phyloP scores from a whole-genome alignment of 2,797 vertebrate genomes.

The Scarus forsteni region DNA sequence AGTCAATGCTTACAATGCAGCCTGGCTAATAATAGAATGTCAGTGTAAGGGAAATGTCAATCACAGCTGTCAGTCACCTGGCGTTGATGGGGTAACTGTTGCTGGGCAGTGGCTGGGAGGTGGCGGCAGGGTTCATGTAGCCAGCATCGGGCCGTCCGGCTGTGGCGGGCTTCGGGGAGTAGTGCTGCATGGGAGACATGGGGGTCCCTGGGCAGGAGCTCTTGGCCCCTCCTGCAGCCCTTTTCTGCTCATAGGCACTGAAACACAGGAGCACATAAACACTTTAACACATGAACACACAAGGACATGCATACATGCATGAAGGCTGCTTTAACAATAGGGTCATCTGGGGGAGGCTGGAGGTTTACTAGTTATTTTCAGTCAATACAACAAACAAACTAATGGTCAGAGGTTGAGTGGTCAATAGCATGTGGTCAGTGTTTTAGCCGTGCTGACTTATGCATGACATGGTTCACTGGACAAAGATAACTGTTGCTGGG shows the following conservation, averaged over 20 bases:
- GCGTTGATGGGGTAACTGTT: conserved; percentile 81
- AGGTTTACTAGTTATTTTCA: conserved; percentile 9
- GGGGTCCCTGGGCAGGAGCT: conserved; percentile 86
- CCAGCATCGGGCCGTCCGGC: conserved; percentile 86
- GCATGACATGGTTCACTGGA: conserved; percentile 29
- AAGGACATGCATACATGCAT: conserved; percentile 12
- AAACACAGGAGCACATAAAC: conserved; percentile 27
- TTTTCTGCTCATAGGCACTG: conserved; percentile 94
- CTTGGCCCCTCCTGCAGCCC: conserved; percentile 86
- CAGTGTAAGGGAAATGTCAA: neutral
- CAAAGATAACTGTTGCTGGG: neutral
- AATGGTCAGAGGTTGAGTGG: conserved; percentile 30
- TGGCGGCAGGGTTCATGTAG: conserved; percentile 87
- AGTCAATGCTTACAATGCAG: neutral
- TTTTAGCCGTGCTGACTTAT: conserved; percentile 39
- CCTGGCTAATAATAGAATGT: neutral
- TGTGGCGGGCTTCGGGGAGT: conserved; percentile 85
- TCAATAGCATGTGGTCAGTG: conserved; percentile 51
- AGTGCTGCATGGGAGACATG: conserved; percentile 90
- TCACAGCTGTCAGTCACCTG: conserved; percentile 77
- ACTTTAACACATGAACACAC: neutral
- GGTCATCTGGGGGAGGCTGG: neutral
- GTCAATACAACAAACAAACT: conserved; percentile 54
- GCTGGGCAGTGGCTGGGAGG: conserved; percentile 78
- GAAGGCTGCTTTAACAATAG: conserved; percentile 23